phyloP scores from a whole-genome alignment of 2,113 vertebrate species.

The Mormyrus iriodes region DNA sequence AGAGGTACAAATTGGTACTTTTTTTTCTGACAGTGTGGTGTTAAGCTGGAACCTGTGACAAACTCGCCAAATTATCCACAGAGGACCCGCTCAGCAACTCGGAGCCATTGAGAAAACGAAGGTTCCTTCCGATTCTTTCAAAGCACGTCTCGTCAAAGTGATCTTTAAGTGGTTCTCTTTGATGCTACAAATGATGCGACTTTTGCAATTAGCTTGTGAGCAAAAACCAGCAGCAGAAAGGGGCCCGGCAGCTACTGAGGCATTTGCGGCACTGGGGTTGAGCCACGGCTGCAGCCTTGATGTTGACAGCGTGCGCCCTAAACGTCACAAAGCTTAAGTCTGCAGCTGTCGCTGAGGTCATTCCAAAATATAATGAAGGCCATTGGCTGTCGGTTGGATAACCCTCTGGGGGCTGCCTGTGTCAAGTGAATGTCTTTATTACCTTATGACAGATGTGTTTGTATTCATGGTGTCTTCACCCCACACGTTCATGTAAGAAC shows the following conservation, averaged over 20 bases:
- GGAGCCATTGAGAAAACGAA: neutral
- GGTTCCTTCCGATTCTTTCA: neutral
- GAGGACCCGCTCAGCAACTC: neutral
- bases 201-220: neutral
- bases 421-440: neutral
- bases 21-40: neutral
- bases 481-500: neutral
- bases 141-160: neutral
- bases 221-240: neutral
- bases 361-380: neutral
- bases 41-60: neutral
- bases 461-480: neutral
- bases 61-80: neutral
- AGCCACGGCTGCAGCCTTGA: neutral
- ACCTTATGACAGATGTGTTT: neutral
- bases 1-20: neutral
- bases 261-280: neutral
- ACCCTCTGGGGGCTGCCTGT: neutral
- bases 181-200: neutral
- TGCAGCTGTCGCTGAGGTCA: neutral
- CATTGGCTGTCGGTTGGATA: neutral
- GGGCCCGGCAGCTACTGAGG: neutral
- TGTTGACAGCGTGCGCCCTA: neutral
- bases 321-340: neutral
- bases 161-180: neutral